These are phyloP conservation scores for Solea senegalensis DNA, from an alignment of 2,113 vertebrate genomes.

Conservation along the genomic window DNA sequence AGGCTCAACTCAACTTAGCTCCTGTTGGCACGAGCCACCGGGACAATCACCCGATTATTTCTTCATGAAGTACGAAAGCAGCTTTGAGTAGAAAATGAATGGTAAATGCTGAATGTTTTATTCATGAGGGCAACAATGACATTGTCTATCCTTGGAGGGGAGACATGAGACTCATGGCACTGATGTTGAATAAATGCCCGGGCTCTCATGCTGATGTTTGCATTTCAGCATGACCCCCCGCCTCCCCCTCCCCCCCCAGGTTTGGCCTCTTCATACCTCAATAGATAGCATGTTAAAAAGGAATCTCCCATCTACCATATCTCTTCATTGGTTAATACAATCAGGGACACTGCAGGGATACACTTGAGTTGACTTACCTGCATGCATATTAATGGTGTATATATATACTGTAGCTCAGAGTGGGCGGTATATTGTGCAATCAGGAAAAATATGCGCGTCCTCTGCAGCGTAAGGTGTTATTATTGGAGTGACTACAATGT, in stretches of 20 bases:
- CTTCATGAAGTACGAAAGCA: slow-evolving; percentile 13
- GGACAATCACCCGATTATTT: slow-evolving; percentile 28
- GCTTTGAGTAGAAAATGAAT: slow-evolving; percentile 11
- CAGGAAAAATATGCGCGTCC: slow-evolving; percentile 8
- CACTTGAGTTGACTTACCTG: slow-evolving; percentile 11
- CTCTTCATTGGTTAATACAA: slow-evolving; percentile 5
- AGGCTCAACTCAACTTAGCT: slow-evolving; percentile 19
- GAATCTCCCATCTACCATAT: slow-evolving; percentile 28
- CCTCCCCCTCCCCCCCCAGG: not conserved
- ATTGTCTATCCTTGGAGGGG: slow-evolving; percentile 47
- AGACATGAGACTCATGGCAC: slow-evolving; percentile 27
- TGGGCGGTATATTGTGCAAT: slow-evolving; percentile 8
- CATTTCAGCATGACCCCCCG: slow-evolving; percentile 32
- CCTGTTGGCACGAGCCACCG: slow-evolving; percentile 1
- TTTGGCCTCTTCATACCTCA: slow-evolving; percentile 1
- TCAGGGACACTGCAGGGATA: slow-evolving; percentile 7
- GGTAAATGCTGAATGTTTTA: slow-evolving; percentile 3
- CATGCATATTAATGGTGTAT: slow-evolving; percentile 12
- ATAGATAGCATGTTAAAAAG: slow-evolving; percentile 27
- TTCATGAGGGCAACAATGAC: slow-evolving; percentile 48
- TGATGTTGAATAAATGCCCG: slow-evolving; percentile 39
- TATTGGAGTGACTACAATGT: not conserved
- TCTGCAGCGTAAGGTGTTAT: not conserved
- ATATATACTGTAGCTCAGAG: not conserved
- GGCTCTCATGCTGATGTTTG: slow-evolving; percentile 49